Evolutionary conservation across 2,888 invertebrate species (phyloP), one percentile per base, ranked within the genome.

Genomic region (Nesidiocoris tenuis): DNA sequence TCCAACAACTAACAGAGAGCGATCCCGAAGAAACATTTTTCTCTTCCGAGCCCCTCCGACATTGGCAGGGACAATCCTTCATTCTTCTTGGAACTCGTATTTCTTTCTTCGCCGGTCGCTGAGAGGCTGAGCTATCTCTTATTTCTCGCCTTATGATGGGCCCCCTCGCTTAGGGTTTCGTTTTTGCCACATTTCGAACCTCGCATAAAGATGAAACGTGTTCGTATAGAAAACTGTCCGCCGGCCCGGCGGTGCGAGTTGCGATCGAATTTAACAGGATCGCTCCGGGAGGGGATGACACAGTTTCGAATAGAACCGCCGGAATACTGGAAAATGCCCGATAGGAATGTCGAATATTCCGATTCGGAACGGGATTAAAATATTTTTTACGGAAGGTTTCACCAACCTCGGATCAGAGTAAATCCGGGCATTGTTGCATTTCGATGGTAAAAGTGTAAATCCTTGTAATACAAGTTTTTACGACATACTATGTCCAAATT

Each of bases 101-200:
- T 7, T 39, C 39, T 39, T 39, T 39, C 39, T 39, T 39, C 39
- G 12, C 12, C 39, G 39, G 39, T 12, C 39, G 39, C 39, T 12
- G 5, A 12, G 39, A 12, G 12, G 39, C 39, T 39, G 39, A 39
- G 39, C 39, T 39, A 39, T 39, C 39, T 39, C 39, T 39, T 39
- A 39, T 39, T 39, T 39, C 39, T 39, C 39, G 39, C 39, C 39
- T 39, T 3, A 39, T 39, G 39, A n/a, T n/a, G n/a, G n/a, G n/a
- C n/a, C 39, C 12, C 39, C 39, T 39, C 39, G 39, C 39, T 39
- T 39, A 12, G 39, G 3, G 39, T 39, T 59, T 59, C 59, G 59
- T 59, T 59, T 59, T 59, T 59, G 59, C n/a, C 19, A 59, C 59
- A 16, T 59, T 59, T 59, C 59, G 59, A 19, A 17, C 3, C 59